Conservation (phyloP, 2,888 invertebrate species). For the Eupsilia transversa region DNA sequence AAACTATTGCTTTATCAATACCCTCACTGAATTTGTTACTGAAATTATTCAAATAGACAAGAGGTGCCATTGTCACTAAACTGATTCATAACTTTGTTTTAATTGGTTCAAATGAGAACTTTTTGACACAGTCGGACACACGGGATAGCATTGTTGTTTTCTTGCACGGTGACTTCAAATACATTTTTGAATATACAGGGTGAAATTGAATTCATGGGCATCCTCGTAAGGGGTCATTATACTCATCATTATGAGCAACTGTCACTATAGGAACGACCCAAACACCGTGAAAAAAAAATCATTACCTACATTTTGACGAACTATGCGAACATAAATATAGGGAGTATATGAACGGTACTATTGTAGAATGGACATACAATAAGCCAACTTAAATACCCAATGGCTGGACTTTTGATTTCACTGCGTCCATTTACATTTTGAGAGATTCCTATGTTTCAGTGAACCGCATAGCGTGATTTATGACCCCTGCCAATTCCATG, state of each 20-base stretch:
- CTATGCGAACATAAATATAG: too few species aligned
- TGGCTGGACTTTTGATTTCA: constrained; percentile 1
- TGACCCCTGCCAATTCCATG: constrained; percentile 57
- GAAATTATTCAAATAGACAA: neutral
- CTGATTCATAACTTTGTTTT: neutral
- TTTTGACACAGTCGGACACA: neutral
- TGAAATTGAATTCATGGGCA: too few species aligned
- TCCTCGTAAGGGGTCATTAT: too few species aligned
- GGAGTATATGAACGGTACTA: neutral
- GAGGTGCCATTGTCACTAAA: neutral
- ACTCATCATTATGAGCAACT: too few species aligned
- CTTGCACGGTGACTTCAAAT: too few species aligned
- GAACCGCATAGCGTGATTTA: constrained; percentile 58
- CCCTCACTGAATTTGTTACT: neutral
- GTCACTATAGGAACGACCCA: too few species aligned
- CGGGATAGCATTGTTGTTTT: neutral
- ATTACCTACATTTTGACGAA: too few species aligned
- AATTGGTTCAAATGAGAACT: neutral
- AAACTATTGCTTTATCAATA: too few species aligned
- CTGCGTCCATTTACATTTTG: constrained; percentile 44
- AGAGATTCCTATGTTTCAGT: constrained; percentile 56
- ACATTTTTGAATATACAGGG: neutral
- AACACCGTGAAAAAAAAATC: too few species aligned
- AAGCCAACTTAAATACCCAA: neutral
- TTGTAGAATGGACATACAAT: too few species aligned